phyloP scores from a whole-genome alignment of 2,113 vertebrate genomes.

The Nestor notabilis region DNA sequence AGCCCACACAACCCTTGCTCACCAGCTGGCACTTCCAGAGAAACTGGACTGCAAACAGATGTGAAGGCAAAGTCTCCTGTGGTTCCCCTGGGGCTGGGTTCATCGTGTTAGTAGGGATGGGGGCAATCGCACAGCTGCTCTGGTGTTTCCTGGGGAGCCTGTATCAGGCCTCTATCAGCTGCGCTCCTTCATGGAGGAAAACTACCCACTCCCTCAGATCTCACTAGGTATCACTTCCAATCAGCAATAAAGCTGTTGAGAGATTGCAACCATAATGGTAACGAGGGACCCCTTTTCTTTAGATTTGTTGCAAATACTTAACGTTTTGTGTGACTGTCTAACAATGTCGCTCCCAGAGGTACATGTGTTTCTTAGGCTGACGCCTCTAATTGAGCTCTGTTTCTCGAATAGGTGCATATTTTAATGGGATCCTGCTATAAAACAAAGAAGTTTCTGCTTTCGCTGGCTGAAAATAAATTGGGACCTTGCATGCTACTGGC shows the following conservation, averaged over 20 bases:
- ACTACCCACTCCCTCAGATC: background rate
- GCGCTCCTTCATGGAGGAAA: background rate
- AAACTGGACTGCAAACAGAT: background rate
- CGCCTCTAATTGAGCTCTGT: background rate
- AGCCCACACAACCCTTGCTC: background rate
- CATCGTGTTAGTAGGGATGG: background rate
- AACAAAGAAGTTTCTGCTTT: slow-evolving; percentile 98
- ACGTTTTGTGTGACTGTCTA: background rate
- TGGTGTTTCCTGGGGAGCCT: background rate
- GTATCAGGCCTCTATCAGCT: background rate
- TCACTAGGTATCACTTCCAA: background rate
- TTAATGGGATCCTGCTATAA: slow-evolving; percentile 99
- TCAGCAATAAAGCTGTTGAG: background rate
- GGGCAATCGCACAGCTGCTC: slow-evolving; percentile 21
- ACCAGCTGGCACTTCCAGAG: slow-evolving; percentile 18
- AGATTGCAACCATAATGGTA: background rate
- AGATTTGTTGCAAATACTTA: background rate
- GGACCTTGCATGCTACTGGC: slow-evolving; percentile 98
- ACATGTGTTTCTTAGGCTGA: background rate
- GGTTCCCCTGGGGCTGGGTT: background rate
- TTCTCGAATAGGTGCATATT: slow-evolving; percentile 89
- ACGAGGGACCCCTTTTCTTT: background rate
- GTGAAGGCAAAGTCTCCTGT: background rate
- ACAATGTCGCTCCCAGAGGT: background rate
- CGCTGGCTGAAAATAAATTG: slow-evolving; percentile 96